Conservation (phyloP, 2,797 vertebrate species). For the Propithecus perrieri region DNA sequence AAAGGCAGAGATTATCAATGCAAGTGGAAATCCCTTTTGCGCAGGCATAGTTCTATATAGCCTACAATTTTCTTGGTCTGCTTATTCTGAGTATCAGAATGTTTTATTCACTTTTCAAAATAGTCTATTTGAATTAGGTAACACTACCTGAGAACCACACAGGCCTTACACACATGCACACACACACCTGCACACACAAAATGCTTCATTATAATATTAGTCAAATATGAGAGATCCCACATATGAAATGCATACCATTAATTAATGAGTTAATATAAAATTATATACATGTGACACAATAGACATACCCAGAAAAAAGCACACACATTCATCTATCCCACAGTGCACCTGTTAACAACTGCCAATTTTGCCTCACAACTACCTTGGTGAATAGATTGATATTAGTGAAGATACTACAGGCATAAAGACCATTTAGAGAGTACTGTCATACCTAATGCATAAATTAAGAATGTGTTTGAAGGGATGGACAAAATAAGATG, state of each 20-base stretch:
- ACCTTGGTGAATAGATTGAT: neutral
- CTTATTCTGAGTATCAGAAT: neutral
- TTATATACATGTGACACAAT: too few relatives aligned
- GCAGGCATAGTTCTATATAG: neutral
- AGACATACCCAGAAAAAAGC: neutral
- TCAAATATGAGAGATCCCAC: neutral
- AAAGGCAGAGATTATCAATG: neutral
- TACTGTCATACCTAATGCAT: neutral
- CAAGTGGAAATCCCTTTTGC: neutral
- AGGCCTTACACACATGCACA: neutral
- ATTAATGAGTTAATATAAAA: neutral
- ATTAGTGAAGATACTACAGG: neutral
- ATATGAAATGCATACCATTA: neutral
- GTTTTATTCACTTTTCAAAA: neutral
- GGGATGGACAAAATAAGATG: neutral
- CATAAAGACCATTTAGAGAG: neutral
- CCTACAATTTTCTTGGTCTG: neutral
- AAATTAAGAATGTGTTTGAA: neutral
- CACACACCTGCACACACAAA: neutral
- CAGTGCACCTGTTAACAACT: neutral
- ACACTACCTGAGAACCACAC: neutral
- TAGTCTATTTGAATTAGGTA: neutral
- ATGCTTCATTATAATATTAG: neutral
- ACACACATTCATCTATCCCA: neutral
- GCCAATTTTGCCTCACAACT: neutral